Evolutionary conservation across 2,113 vertebrate genomes (phyloP).

Genomic region (Oncorhynchus masou): DNA sequence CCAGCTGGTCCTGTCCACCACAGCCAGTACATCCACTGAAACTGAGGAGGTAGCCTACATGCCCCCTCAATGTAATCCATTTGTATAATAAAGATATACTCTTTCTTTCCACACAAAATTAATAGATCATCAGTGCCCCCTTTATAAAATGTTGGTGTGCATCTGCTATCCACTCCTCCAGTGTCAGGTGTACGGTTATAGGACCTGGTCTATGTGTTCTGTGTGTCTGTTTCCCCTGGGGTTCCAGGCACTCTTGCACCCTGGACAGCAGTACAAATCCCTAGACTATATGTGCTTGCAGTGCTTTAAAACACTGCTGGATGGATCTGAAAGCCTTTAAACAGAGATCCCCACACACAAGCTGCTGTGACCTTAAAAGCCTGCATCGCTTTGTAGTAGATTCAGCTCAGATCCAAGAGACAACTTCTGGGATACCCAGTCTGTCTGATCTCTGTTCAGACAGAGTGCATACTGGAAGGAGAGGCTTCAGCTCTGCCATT

Average conservation of each 20-base stretch:
- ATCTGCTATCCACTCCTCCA: too few relatives aligned
- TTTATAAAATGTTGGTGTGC: too few relatives aligned
- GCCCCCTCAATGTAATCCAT: too few relatives aligned
- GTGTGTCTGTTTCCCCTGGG: neutral
- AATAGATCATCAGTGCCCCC: too few relatives aligned
- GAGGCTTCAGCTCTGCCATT: slow-evolving; percentile 29
- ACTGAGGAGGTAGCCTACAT: too few relatives aligned
- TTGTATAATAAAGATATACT: too few relatives aligned
- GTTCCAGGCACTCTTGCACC: neutral
- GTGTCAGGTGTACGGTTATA: too few relatives aligned
- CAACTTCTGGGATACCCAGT: slow-evolving; percentile 61
- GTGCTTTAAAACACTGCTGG: slow-evolving; percentile 26
- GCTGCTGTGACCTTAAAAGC: slow-evolving; percentile 57
- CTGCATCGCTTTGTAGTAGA: slow-evolving; percentile 67
- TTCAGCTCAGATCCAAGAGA: slow-evolving; percentile 51
- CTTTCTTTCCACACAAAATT: too few relatives aligned
- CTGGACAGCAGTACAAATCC: slow-evolving; percentile 28
- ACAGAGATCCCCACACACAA: slow-evolving; percentile 34
- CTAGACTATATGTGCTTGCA: slow-evolving; percentile 18
- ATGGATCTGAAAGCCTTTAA: slow-evolving; percentile 43
- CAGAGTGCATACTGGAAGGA: slow-evolving; percentile 35
- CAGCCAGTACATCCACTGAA: neutral
- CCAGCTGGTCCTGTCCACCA: neutral
- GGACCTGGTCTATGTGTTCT: too few relatives aligned
- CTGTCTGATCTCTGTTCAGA: slow-evolving; percentile 48